Conservation (phyloP, 1,140 invertebrate species). For the Lordiphosa clarofinis region DNA sequence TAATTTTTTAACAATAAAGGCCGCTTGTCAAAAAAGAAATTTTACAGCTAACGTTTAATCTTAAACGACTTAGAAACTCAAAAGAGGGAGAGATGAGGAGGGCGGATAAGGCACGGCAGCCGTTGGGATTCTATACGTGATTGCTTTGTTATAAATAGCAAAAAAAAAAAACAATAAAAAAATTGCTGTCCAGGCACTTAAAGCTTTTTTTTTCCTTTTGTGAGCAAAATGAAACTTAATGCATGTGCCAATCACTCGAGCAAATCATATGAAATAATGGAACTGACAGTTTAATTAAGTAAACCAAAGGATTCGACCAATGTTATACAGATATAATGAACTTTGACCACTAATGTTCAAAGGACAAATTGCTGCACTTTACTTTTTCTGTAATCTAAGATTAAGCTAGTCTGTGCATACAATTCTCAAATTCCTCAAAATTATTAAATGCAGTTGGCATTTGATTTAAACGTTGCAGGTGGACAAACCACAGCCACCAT, state of each 20-base stretch:
- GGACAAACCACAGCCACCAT: neutral
- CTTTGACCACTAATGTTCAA: too few species aligned
- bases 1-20: constrained; percentile 75
- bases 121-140: constrained; percentile 33
- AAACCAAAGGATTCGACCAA: constrained; percentile 13
- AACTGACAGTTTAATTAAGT: constrained; percentile 42
- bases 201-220: neutral
- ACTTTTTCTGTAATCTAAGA: too few species aligned
- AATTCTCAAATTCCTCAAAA: too few species aligned
- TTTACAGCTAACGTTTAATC: constrained; percentile 71
- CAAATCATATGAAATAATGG: constrained; percentile 6
- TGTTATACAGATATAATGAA: too few species aligned
- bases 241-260: constrained; percentile 14
- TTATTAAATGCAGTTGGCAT: constrained; percentile 47
- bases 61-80: constrained; percentile 53
- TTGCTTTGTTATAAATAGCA: constrained; percentile 43
- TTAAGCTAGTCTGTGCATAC: constrained; percentile 14
- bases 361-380: neutral
- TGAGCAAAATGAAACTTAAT: neutral
- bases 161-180: neutral
- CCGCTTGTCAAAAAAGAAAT: constrained; percentile 66
- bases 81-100: constrained; percentile 17
- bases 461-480: constrained; percentile 46
- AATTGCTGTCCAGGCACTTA: neutral
- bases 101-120: constrained; percentile 26